Conservation (phyloP, 1,140 invertebrate genomes). For the Ostrea edulis region DNA sequence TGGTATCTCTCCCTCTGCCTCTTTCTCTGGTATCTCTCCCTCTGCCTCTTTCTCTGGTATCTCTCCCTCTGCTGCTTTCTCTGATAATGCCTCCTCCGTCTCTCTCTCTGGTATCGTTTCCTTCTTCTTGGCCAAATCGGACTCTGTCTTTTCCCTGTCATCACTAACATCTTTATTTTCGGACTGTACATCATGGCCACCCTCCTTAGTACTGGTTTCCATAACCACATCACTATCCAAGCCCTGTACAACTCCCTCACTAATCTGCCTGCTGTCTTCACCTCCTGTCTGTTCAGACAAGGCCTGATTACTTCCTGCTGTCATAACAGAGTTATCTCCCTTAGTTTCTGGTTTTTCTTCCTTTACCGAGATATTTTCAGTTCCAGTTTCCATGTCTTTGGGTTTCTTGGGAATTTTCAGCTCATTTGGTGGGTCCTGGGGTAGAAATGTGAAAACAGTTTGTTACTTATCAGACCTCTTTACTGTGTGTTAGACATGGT, state of each 20-base stretch:
- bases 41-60: not conserved
- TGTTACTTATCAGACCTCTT: too few species aligned
- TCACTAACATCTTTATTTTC: slow-evolving; percentile 25
- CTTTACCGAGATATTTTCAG: not conserved
- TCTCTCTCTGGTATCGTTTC: not conserved
- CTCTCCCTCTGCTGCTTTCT: slow-evolving; percentile 8
- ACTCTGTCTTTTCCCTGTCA: not conserved
- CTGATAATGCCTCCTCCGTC: not conserved
- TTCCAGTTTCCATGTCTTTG: not conserved
- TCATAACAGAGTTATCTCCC: not conserved
- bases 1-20: not conserved
- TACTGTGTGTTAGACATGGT: too few species aligned
- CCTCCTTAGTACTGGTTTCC: not conserved
- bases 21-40: not conserved
- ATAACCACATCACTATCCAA: too few species aligned
- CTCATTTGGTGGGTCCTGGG: slow-evolving; percentile 28
- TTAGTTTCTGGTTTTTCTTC: slow-evolving; percentile 6
- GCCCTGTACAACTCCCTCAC: not conserved
- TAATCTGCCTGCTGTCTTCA: not conserved
- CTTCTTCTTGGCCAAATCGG: not conserved
- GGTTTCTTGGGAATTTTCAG: slow-evolving; percentile 15
- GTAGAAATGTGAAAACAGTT: not conserved
- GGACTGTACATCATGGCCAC: too few species aligned
- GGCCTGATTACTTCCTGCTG: not conserved
- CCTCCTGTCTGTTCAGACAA: not conserved